These are phyloP conservation scores for Sinella curviseta DNA, from an alignment of 1,140 invertebrate species.

Conservation along the genomic window DNA sequence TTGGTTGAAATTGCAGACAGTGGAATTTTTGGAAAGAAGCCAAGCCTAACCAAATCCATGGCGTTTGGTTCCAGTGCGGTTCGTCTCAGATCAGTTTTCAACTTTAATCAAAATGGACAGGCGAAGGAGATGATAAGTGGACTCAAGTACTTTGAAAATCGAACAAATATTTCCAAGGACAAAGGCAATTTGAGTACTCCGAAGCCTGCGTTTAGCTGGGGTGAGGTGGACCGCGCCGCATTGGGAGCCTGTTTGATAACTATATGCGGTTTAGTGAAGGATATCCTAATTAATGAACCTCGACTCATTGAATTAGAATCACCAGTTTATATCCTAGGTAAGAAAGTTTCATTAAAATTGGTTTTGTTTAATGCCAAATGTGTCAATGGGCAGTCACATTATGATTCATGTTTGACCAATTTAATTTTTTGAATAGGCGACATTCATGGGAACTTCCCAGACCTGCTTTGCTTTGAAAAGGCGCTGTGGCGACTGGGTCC, in stretches of 20 bases:
- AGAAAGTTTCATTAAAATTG: slow-evolving; percentile 29
- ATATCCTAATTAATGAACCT: slow-evolving; percentile 55
- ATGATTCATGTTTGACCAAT: slow-evolving; percentile 23
- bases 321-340: slow-evolving; percentile 62
- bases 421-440: slow-evolving; percentile 56
- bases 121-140: slow-evolving; percentile 61
- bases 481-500: slow-evolving; percentile 64
- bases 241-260: slow-evolving; percentile 48
- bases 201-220: slow-evolving; percentile 25
- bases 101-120: slow-evolving; percentile 52
- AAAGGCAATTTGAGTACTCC: slow-evolving; percentile 19
- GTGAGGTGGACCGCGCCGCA: slow-evolving; percentile 7
- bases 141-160: slow-evolving; percentile 60
- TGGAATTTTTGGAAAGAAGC: slow-evolving; percentile 29
- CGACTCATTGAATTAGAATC: slow-evolving; percentile 58
- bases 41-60: background rate
- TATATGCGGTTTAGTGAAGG: slow-evolving; percentile 50
- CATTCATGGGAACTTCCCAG: slow-evolving; percentile 65
- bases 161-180: slow-evolving; percentile 52
- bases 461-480: slow-evolving; percentile 65
- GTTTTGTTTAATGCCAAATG: too few relatives aligned
- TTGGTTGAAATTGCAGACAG: slow-evolving; percentile 29
- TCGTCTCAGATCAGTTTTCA: slow-evolving; percentile 49
- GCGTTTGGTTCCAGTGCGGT: slow-evolving; percentile 34
- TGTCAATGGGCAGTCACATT: background rate